phyloP scores from a whole-genome alignment of 2,888 invertebrate genomes.

The Drosophila fulvimacula region DNA sequence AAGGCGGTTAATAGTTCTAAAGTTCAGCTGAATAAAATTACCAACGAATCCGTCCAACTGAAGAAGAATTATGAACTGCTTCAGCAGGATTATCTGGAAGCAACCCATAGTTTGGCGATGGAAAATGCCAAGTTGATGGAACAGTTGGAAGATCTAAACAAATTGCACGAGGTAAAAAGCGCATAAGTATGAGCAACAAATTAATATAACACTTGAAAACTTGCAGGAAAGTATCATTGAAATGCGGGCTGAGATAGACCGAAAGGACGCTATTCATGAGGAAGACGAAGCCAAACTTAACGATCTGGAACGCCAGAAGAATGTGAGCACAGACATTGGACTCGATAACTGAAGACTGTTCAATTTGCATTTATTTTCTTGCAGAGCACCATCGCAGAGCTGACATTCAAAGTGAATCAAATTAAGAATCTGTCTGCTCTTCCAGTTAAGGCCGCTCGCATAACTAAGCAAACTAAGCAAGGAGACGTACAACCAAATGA shows the following conservation, averaged over 20 bases:
- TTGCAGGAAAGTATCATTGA: background rate
- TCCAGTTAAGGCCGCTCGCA: constrained; percentile 16
- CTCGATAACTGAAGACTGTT: background rate
- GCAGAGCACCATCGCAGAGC: constrained; percentile 18
- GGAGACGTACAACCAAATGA: no score
- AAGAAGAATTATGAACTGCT: background rate
- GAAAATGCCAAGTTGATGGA: constrained; percentile 4
- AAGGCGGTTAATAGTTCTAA: background rate
- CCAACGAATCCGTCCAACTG: background rate
- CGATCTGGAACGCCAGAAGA: constrained; percentile 1
- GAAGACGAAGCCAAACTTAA: background rate
- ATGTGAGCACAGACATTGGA: constrained; percentile 1
- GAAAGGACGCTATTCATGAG: constrained; percentile 2
- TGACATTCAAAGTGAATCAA: constrained; percentile 27
- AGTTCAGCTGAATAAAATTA: background rate
- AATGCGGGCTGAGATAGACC: background rate
- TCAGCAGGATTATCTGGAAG: background rate
- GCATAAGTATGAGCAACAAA: background rate
- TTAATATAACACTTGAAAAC: background rate
- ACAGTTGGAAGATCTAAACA: background rate
- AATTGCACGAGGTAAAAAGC: constrained; percentile 18
- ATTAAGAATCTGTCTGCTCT: constrained; percentile 16
- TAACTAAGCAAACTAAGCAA: background rate
- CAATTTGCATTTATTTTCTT: background rate
- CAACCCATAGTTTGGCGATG: background rate